phyloP scores from a whole-genome alignment of 1,140 invertebrate genomes.

The Plodia interpunctella region DNA sequence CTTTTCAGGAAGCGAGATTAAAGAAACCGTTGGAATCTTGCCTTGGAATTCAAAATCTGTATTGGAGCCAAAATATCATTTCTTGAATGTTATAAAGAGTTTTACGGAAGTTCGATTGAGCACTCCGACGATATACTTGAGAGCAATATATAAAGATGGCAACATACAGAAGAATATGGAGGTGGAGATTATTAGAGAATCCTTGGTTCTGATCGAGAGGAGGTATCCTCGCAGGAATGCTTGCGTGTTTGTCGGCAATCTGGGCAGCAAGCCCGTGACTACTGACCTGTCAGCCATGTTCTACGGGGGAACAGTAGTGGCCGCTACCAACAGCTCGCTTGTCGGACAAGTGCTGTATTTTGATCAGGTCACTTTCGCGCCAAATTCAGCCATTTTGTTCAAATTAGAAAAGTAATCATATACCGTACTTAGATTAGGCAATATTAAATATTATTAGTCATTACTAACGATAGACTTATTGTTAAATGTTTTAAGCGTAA shows the following conservation, averaged over 20 bases:
- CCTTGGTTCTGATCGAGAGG: slow-evolving; percentile 84
- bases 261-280: slow-evolving; percentile 77
- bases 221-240: slow-evolving; percentile 86
- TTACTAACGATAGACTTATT: no score
- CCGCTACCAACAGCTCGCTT: slow-evolving; percentile 78
- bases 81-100: slow-evolving; percentile 71
- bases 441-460: no score
- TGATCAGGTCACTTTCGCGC: slow-evolving; percentile 79
- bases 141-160: slow-evolving; percentile 81
- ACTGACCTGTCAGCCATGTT: slow-evolving; percentile 85
- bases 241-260: slow-evolving; percentile 84
- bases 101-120: slow-evolving; percentile 78
- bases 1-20: slow-evolving; percentile 63
- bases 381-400: slow-evolving; percentile 81
- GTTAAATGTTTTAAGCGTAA: no score
- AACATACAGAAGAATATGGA: slow-evolving; percentile 80
- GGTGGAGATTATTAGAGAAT: slow-evolving; percentile 79
- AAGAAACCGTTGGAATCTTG: slow-evolving; percentile 49
- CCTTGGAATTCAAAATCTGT: slow-evolving; percentile 79
- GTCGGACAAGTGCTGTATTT: slow-evolving; percentile 82
- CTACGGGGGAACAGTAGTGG: slow-evolving; percentile 85
- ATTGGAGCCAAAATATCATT: slow-evolving; percentile 67
- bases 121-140: slow-evolving; percentile 84
- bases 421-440: neutral
- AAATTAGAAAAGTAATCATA: slow-evolving; percentile 81